phyloP scores from a whole-genome alignment of 2,797 vertebrate genomes.

The Chromobotia macracanthus region DNA sequence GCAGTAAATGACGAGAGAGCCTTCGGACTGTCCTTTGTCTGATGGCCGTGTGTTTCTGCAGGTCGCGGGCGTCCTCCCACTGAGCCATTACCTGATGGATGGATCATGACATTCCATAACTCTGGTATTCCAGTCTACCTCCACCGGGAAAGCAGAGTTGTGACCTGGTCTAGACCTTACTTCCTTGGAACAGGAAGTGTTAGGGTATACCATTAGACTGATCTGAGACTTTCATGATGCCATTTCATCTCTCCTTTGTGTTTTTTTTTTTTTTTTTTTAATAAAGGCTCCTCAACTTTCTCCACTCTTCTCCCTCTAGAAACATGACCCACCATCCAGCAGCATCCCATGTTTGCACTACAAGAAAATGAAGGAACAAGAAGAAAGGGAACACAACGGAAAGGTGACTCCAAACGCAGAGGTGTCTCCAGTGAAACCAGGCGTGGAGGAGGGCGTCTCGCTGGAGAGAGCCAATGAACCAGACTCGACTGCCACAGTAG shows the following conservation, averaged over 20 bases:
- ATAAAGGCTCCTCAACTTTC: not conserved
- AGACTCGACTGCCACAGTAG: slow-evolving; percentile 75
- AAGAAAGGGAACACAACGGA: slow-evolving; percentile 88
- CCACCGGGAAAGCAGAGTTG: slow-evolving; percentile 97
- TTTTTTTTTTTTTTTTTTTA: not conserved
- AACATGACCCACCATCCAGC: slow-evolving; percentile 97
- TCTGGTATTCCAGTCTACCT: slow-evolving; percentile 99
- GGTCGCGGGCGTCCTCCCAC: slow-evolving; percentile 97
- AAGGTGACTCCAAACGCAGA: slow-evolving; percentile 78
- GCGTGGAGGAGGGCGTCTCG: slow-evolving; percentile 65
- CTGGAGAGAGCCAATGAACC: slow-evolving; percentile 69
- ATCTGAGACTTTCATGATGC: not conserved
- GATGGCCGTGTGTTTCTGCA: slow-evolving; percentile 62
- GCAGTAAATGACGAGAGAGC: no score
- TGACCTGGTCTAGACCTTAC: slow-evolving; percentile 98
- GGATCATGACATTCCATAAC: slow-evolving; percentile 99
- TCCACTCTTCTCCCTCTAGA: slow-evolving; percentile 76
- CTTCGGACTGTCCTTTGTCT: not conserved
- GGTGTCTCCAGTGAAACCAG: slow-evolving; percentile 76
- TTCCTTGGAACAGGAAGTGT: slow-evolving; percentile 99
- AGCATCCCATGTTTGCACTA: slow-evolving; percentile 99
- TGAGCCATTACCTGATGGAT: slow-evolving; percentile 96
- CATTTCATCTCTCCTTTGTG: not conserved
- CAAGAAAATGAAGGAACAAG: slow-evolving; percentile 96
- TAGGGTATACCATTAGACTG: slow-evolving; percentile 79